phyloP scores from a whole-genome alignment of 2,888 invertebrate species.

The Eugnorisma glareosa region DNA sequence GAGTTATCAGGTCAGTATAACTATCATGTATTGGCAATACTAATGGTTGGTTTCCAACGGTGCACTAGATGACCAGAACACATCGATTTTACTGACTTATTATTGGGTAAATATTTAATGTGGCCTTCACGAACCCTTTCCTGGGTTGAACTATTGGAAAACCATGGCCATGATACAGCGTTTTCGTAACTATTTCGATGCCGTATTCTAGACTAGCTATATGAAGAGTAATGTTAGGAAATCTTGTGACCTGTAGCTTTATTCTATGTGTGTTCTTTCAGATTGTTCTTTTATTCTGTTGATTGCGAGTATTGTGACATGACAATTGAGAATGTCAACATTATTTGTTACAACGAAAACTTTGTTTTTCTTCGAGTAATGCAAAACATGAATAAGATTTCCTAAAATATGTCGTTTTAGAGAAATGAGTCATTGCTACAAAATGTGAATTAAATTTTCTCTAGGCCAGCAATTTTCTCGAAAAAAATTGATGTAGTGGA shows the following conservation, averaged over 20 bases:
- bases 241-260: background rate
- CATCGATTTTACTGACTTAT: slow-evolving; percentile 2
- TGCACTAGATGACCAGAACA: slow-evolving; percentile 10
- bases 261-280: background rate
- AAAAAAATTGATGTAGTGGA: background rate
- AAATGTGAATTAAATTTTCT: slow-evolving; percentile 1
- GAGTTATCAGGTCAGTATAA: slow-evolving; percentile 3
- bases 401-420: slow-evolving; percentile 10
- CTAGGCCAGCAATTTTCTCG: background rate
- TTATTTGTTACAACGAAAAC: slow-evolving; percentile 4
- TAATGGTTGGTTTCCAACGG: background rate
- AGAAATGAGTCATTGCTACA: background rate
- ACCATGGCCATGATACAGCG: background rate
- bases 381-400: slow-evolving; percentile 5
- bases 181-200: background rate
- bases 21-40: background rate
- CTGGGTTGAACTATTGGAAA: background rate
- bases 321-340: too few relatives aligned
- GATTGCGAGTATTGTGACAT: too few relatives aligned
- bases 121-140: background rate
- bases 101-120: slow-evolving; percentile 15
- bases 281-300: background rate
- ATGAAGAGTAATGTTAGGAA: background rate
- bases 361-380: slow-evolving; percentile 26
- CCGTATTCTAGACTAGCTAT: background rate